Evolutionary conservation across 2,888 invertebrate species (phyloP).

Genomic region (Lottia gigantea): DNA sequence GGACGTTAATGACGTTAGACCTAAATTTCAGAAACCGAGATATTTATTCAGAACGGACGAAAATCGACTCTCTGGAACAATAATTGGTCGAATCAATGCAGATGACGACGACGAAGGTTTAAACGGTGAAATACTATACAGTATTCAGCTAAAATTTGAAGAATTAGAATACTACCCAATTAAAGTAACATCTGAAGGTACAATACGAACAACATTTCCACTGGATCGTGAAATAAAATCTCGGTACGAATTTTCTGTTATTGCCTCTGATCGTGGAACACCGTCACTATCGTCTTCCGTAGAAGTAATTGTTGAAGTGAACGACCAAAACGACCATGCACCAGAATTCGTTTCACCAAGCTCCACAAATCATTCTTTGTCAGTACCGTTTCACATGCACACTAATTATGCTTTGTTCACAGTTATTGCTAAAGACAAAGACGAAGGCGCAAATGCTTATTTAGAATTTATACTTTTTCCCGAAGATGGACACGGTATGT

Average conservation of each 20-base stretch:
- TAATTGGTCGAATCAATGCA: slow-evolving; percentile 12
- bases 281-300: slow-evolving; percentile 48
- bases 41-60: slow-evolving; percentile 10
- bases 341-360: slow-evolving; percentile 50
- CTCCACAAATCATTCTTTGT: slow-evolving; percentile 41
- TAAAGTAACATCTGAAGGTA: slow-evolving; percentile 40
- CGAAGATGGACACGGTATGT: slow-evolving; percentile 22
- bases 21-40: slow-evolving; percentile 10
- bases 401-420: slow-evolving; percentile 37
- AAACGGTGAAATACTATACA: slow-evolving; percentile 5
- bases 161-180: slow-evolving; percentile 33
- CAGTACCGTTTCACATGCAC: slow-evolving; percentile 37
- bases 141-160: not conserved
- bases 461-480: slow-evolving; percentile 33
- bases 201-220: slow-evolving; percentile 36
- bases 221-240: slow-evolving; percentile 48
- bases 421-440: slow-evolving; percentile 40
- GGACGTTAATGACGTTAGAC: slow-evolving; percentile 18
- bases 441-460: slow-evolving; percentile 36
- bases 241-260: slow-evolving; percentile 43
- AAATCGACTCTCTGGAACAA: slow-evolving; percentile 5
- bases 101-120: slow-evolving; percentile 9
- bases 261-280: slow-evolving; percentile 48
- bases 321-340: slow-evolving; percentile 53
- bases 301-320: slow-evolving; percentile 43